These are phyloP conservation scores for Harpagoxenus sublaevis DNA, from an alignment of 2,888 invertebrate species.

Conservation along the genomic window DNA sequence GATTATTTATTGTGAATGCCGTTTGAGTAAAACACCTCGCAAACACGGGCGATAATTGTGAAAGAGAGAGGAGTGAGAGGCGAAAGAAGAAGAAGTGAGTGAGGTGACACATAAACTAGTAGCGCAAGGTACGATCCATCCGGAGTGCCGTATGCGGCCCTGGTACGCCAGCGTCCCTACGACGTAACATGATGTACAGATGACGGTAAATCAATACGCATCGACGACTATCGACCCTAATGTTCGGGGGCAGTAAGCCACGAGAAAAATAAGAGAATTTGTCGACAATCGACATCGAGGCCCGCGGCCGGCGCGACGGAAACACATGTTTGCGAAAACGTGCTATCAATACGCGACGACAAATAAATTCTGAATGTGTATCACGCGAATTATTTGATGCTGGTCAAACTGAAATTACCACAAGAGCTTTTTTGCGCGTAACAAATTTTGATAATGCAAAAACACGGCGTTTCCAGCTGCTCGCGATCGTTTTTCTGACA, in stretches of 20 bases:
- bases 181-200: slow-evolving; percentile 85
- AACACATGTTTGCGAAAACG: neutral
- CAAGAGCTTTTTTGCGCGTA: neutral
- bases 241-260: neutral
- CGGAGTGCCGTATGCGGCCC: slow-evolving; percentile 78
- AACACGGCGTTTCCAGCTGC: neutral
- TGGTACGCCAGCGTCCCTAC: slow-evolving; percentile 84
- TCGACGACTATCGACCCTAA: slow-evolving; percentile 61
- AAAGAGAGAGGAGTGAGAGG: slow-evolving; percentile 8
- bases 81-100: slow-evolving; percentile 11
- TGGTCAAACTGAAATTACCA: neutral
- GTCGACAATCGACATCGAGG: no score
- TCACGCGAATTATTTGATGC: neutral
- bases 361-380: neutral
- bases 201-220: slow-evolving; percentile 85
- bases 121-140: slow-evolving; percentile 59
- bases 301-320: neutral
- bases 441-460: neutral
- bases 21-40: neutral
- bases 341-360: neutral
- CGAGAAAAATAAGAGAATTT: neutral
- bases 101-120: slow-evolving; percentile 60
- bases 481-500: neutral
- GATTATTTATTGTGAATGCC: neutral
- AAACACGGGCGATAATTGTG: no score